Evolutionary conservation across 2,888 invertebrate genomes (phyloP), one percentile per base, ranked within the genome.

Genomic region (Agrochola lychnidis): DNA sequence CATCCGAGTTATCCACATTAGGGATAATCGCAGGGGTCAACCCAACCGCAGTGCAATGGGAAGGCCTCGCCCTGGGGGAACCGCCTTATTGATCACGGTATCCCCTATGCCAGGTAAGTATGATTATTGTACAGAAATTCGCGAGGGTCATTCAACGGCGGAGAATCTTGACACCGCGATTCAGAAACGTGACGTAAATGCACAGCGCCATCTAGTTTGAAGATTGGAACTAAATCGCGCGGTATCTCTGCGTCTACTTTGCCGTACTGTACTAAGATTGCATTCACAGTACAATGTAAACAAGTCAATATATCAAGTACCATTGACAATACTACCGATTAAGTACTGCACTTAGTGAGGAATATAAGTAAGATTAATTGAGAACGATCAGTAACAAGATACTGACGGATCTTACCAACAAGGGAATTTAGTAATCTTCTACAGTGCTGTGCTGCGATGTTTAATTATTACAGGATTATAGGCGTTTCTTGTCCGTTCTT

Each of bases 1-100:
- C 73, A 73, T 73, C 72, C 71, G 71, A 71, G 67, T 77, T 77
- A 79, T 64, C 71, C 77, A 66, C 78, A 79, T 78, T 72, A 78
- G 72, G 79, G 67, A 75, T 79, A 79, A 78, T 79, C 78, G 76
- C 70, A 78, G 40, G 77, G 77, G 78, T 79, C 56, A 79, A 79
- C 78, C 77, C 48, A n/a, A 67, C 78, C 78, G 78, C 70, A 76
- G 78, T 78, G 78, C 78, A 76, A 78, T 78, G 78, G 78, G 2
- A 30, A 73, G 36, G 73, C 56, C 73, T 73, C 70, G 71, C 73
- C 72, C 59, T 73, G 73, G 72, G 72, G 72, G 48, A 73, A 72
- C 72, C 72, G 72, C 70, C 73, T 51, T 12, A 0, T 3, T 51
- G 73, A 74, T 74, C 73, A 73, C 73, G 72, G 73, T 73, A 0